Evolutionary conservation across 2,797 vertebrate species (phyloP).

Genomic region (Galago senegalensis): DNA sequence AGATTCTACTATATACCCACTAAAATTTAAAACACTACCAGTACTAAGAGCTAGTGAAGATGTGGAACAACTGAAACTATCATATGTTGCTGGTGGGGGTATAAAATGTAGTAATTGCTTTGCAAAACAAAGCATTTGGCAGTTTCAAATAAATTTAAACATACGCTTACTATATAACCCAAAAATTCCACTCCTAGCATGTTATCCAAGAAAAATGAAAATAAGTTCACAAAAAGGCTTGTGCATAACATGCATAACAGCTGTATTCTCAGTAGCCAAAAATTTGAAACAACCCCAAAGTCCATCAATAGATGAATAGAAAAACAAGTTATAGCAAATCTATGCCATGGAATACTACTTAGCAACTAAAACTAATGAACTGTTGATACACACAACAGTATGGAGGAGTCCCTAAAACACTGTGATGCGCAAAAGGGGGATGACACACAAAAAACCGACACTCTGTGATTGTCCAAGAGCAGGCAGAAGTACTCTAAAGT

Average conservation of each 20-base stretch:
- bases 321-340: background rate
- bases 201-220: background rate
- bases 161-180: conserved; percentile 10
- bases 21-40: background rate
- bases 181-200: background rate
- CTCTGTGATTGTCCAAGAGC: background rate
- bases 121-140: background rate
- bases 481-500: background rate
- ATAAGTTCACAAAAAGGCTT: background rate
- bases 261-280: background rate
- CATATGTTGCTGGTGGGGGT: background rate
- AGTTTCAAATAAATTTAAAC: conserved; percentile 45
- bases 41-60: background rate
- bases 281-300: background rate
- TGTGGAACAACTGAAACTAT: background rate
- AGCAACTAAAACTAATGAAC: background rate
- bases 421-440: background rate
- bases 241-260: too few relatives aligned
- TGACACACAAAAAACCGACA: background rate
- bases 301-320: background rate
- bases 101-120: background rate
- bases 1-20: background rate
- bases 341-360: background rate
- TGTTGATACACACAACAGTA: background rate
- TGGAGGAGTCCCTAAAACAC: background rate